Evolutionary conservation across 2,888 invertebrate genomes (phyloP), one percentile per base, ranked within the genome.

Genomic region (Nowickia ferox): DNA sequence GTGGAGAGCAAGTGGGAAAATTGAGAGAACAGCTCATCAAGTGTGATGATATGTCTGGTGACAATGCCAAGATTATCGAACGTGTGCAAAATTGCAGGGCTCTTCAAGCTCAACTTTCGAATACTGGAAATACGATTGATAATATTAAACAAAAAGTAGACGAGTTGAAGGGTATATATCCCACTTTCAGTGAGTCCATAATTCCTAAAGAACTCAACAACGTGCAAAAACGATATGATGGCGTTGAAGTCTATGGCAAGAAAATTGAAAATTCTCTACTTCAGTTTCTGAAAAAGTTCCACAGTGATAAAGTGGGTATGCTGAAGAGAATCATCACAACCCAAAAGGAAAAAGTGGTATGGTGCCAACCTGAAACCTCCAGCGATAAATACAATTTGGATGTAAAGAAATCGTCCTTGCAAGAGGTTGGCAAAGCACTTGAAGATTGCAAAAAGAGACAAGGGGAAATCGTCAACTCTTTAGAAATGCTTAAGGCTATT

Each of bases 341-440:
- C 1, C 95, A 97, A 87, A 96, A 96, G 87, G 98, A 98, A 90
- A 98, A 98, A 92, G 95, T 97, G 1, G 94, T 95, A 15, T 98
- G 98, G 98, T 98, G 98, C 91, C 95, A 96, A 89, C 97, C 97
- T 0, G 98, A 98, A 90, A 95, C 96, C 1, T 95, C 96, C 46
- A 97, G 97, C 90, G 98, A 98, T 90, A 96, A 96, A 91, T 98
- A 98, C 91, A 98, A 97, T 91, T 94, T 98, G 42, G 97, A 98
- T 93, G 97, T 98, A 0, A 98, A 98, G 93, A 94, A 96, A 89
- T 95, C 96, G 1, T 96, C 97, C 0, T 92, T 98, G 48, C 93
- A 94, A 81, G 97, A 97, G 87, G 96, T 97, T 2, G 95, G 96
- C 91, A 94, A 94, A 86, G 96, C 96, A 30, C 94, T 97, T 53